Percentiles rank a stretch among this genome's conserved stretches.
phyloP scores from a whole-genome alignment of 2,113 vertebrate genomes.

The Microcebus murinus region DNA sequence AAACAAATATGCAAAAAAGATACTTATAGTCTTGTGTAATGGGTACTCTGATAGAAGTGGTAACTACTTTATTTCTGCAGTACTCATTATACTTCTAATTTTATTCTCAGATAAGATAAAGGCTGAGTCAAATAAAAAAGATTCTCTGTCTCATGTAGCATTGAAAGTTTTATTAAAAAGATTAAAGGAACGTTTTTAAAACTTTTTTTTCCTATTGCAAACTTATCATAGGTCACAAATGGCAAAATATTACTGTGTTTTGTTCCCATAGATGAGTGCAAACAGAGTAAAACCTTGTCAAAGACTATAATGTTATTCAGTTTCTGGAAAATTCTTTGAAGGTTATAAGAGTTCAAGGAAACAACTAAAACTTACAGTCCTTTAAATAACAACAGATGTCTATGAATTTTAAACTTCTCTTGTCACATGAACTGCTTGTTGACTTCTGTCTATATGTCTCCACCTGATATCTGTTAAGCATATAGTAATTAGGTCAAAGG shows the following conservation, averaged over 20 bases:
- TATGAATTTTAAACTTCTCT: not conserved
- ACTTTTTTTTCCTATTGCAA: not conserved
- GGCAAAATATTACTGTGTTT: not conserved
- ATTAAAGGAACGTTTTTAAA: not conserved
- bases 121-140: not conserved
- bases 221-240: not conserved
- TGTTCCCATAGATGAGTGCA: not conserved
- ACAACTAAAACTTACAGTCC: not conserved
- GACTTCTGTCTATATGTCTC: not conserved
- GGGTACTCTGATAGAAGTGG: not conserved
- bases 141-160: not conserved
- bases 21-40: not conserved
- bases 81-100: not conserved
- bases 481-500: conserved; percentile 16
- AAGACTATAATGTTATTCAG: not conserved
- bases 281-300: not conserved
- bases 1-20: not conserved
- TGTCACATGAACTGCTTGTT: not conserved
- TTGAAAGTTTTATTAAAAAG: not conserved
- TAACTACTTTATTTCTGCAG: not conserved
- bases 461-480: not conserved
- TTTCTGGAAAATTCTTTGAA: conserved; percentile 1
- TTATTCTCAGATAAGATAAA: not conserved
- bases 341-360: not conserved
- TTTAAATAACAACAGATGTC: not conserved